phyloP scores from a whole-genome alignment of 2,113 vertebrate species.

The Macquaria australasica region DNA sequence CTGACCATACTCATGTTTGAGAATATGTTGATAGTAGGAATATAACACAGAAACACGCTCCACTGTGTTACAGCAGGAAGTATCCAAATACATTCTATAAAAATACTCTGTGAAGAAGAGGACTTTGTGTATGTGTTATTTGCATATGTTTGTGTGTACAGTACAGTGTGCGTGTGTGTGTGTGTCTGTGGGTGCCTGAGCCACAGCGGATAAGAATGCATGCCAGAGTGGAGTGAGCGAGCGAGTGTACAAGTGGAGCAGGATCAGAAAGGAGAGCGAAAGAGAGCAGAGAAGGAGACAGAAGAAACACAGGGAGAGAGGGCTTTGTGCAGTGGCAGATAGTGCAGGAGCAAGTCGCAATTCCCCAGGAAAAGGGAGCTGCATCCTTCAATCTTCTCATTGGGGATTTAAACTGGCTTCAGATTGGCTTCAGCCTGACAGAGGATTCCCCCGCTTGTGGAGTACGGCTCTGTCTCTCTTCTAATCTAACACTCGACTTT shows the following conservation, averaged over 20 bases:
- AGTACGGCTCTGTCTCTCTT: slow-evolving; percentile 30
- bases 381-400: slow-evolving; percentile 53
- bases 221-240: slow-evolving; percentile 64
- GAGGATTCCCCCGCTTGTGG: slow-evolving; percentile 58
- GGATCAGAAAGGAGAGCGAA: slow-evolving; percentile 63
- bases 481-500: slow-evolving; percentile 57
- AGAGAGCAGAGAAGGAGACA: slow-evolving; percentile 55
- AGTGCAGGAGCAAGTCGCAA: slow-evolving; percentile 60
- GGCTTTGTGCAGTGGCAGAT: slow-evolving; percentile 48
- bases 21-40: background rate
- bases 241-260: slow-evolving; percentile 54
- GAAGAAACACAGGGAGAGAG: slow-evolving; percentile 37
- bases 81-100: background rate
- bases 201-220: slow-evolving; percentile 56
- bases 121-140: slow-evolving; percentile 15
- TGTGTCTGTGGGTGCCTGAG: slow-evolving; percentile 39
- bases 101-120: slow-evolving; percentile 8
- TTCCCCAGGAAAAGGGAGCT: slow-evolving; percentile 59
- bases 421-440: slow-evolving; percentile 50
- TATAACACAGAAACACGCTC: slow-evolving; percentile 6
- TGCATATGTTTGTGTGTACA: slow-evolving; percentile 55
- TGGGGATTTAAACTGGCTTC: slow-evolving; percentile 60
- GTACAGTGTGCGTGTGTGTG: slow-evolving; percentile 26
- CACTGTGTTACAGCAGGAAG: slow-evolving; percentile 9
- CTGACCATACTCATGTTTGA: background rate